Base-by-base conservation (phyloP, 2,888 invertebrate genomes). In the Onthophagus sagittarius region DNA sequence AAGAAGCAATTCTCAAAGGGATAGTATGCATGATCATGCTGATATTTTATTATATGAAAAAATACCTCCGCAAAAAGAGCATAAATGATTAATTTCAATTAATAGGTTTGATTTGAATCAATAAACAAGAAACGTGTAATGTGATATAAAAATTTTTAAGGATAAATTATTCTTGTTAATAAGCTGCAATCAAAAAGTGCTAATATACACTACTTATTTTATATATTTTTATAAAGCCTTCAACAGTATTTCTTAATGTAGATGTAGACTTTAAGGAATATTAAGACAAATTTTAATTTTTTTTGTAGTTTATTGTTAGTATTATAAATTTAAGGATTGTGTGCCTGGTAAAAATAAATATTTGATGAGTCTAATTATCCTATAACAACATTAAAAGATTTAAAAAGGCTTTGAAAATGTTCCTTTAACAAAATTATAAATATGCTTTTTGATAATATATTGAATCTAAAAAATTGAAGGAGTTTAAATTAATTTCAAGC, bases 1-100 rank as follows among this genome's bases (percentile, higher is more conserved):
- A 67, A 23, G 67, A 31, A 23, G 23, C 32, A 23, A 9, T 9
- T n/a, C 67, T 6, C 32, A 23, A n/a, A 6, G 31, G 13, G 23
- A 64, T 11, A 64, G n/a, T 6, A 15, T 53, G 67, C 67, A 67
- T 32, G 23, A 67, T 67, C n/a, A 53, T 11, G 67, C 23, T 5
- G 67, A 67, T n/a, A 67, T 67, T 23, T 67, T 67, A n/a, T 23
- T 67, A 31, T 67, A 67, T 6, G 67, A 67, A 67, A 67, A 67
- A n/a, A 23, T 32, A 15, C 67, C 67, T 1, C 67, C 23, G 15
- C 15, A 65, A 65, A 65, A 15, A 23, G 23, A 64, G 0, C 13
- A 11, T 64, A 64, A 64, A 64, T 5, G 2, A 63, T 14, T 63
- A 63, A 7, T 5, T 7, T 23, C 3, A 23, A 23, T 23, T 23